Base-by-base conservation (phyloP, 1,140 invertebrate species). In the Sitodiplosis mosellana region DNA sequence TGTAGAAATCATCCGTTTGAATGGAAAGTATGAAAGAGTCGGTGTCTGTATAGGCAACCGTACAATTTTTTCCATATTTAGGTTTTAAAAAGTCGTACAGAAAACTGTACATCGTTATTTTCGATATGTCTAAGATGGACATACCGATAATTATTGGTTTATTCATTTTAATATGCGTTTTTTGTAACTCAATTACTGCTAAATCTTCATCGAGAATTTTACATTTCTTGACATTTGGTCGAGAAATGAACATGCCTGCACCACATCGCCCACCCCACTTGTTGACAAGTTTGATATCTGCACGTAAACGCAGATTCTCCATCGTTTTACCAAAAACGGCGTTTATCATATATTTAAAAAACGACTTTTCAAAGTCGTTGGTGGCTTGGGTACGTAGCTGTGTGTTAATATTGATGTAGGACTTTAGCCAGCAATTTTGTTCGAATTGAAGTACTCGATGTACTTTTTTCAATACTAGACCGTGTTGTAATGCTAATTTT, bases 271-370 rank as follows among this genome's bases (percentile, higher is more conserved):
- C 54, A 33, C 63, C 52, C 59, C 64, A 65, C 14, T 53, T 40
- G 6, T 53, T 57, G 15, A 60, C 33, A 15, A 70, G 49, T 59
- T 58, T 60, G 2, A 71, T 55, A 55, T 68, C 55, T 27, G 57
- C 56, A 53, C 59, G 52, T 49, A 70, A 69, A 50, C 60, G 56
- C n/a, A 67, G 55, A 58, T 70, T 70, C 57, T 71, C 67, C 57
- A 69, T 69, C 2, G 62, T 65, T 60, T 69, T 69, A 2, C 66
- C 69, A 56, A 65, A 71, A 8, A 69, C 54, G 4, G 60, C 53
- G 56, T 71, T 71, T 52, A 67, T 68, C 52, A 70, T 59, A 47
- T 70, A 49, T 56, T 72, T 71, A 50, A 57, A 71, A 54, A 72
- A 69, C 55, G 69, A 61, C 55, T 68, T 68, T 59, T 72, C 68